Conservation (phyloP, 2,888 invertebrate species). For the Philonicus albiceps region DNA sequence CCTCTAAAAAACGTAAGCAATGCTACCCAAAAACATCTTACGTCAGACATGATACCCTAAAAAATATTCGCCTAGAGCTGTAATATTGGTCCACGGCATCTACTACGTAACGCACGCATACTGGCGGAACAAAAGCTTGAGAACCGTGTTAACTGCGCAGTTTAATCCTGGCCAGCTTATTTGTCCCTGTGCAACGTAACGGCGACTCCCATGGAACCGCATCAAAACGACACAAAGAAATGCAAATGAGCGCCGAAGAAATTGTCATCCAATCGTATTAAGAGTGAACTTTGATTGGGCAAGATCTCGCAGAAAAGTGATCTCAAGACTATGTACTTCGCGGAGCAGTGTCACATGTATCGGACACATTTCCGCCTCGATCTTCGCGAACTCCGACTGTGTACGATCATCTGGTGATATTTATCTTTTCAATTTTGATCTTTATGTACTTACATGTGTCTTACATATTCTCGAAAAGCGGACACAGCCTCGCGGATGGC, state of each 20-base stretch:
- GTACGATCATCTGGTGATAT: slow-evolving; percentile 31
- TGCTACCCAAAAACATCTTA: background rate
- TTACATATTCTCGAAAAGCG: slow-evolving; percentile 19
- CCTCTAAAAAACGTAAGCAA: background rate
- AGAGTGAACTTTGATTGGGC: slow-evolving; percentile 38
- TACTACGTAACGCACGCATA: background rate
- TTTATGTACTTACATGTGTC: slow-evolving; percentile 40
- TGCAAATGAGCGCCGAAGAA: background rate
- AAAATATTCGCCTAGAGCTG: background rate
- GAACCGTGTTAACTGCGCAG: background rate
- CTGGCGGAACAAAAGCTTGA: background rate
- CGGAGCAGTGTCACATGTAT: slow-evolving; percentile 21
- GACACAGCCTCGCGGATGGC: background rate
- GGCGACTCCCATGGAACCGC: slow-evolving; percentile 1
- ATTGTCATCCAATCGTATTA: slow-evolving; percentile 45
- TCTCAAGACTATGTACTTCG: background rate
- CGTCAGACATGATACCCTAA: background rate
- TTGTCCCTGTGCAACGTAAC: background rate
- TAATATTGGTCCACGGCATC: background rate
- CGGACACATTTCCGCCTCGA: slow-evolving; percentile 2
- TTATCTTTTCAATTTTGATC: slow-evolving; percentile 39
- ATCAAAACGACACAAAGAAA: background rate
- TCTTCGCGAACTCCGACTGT: slow-evolving; percentile 7
- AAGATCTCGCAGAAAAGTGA: slow-evolving; percentile 36
- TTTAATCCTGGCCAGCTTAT: background rate